phyloP scores from a whole-genome alignment of 2,888 invertebrate genomes.

The Sacculina carcini region DNA sequence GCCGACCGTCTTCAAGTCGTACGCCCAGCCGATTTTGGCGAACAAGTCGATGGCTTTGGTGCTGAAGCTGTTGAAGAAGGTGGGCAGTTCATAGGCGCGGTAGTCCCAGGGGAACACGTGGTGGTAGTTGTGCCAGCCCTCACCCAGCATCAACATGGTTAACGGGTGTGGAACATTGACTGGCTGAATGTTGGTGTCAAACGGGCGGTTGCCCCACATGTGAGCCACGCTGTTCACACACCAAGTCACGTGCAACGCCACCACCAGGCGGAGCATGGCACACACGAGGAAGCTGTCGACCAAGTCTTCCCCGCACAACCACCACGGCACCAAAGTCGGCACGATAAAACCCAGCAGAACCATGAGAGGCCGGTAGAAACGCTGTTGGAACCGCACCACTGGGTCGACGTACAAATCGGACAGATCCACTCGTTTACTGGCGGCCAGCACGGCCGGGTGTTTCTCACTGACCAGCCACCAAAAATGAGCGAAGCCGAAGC shows the following conservation, averaged over 20 bases:
- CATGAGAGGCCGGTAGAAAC: constrained; percentile 47
- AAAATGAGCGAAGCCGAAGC: constrained; percentile 86
- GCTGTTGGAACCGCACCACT: constrained; percentile 56
- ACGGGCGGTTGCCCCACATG: constrained; percentile 72
- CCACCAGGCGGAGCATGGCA: constrained; percentile 25
- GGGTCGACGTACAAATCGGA: constrained; percentile 57
- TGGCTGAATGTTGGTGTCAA: constrained; percentile 32
- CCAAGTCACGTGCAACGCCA: constrained; percentile 49
- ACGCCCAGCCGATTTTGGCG: constrained; percentile 57
- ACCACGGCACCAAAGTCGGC: constrained; percentile 51
- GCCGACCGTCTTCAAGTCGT: constrained; percentile 50
- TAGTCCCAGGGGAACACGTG: constrained; percentile 84
- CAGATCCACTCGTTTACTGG: constrained; percentile 59
- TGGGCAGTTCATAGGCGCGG: constrained; percentile 48
- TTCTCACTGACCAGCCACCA: constrained; percentile 79
- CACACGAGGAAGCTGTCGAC: constrained; percentile 53
- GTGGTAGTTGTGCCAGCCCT: constrained; percentile 85
- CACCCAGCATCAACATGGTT: constrained; percentile 45
- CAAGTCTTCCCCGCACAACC: constrained; percentile 54
- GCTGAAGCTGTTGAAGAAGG: constrained; percentile 34
- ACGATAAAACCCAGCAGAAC: constrained; percentile 49
- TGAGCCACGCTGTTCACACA: constrained; percentile 82
- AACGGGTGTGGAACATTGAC: constrained; percentile 14
- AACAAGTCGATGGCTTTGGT: constrained; percentile 51
- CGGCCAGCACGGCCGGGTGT: constrained; percentile 62